phyloP scores from a whole-genome alignment of 2,888 invertebrate genomes.

The Archips xylosteana region DNA sequence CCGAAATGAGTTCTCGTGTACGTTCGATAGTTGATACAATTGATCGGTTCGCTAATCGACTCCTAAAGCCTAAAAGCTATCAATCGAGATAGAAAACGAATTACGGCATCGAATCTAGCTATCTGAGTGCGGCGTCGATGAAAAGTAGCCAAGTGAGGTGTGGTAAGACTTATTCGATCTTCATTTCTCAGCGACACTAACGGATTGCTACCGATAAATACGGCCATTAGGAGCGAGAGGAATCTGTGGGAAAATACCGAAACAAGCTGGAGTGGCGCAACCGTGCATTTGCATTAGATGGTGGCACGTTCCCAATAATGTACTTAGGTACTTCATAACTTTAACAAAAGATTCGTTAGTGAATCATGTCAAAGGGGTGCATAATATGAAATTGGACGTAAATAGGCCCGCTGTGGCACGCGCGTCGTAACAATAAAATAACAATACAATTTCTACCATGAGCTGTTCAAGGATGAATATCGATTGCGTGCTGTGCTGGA shows the following conservation, averaged over 20 bases:
- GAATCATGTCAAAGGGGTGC: slow-evolving; percentile 34
- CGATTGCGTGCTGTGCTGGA: slow-evolving; percentile 66
- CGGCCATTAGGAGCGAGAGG: slow-evolving; percentile 29
- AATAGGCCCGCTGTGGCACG: slow-evolving; percentile 53
- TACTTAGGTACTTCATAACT: slow-evolving; percentile 1
- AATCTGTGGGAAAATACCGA: slow-evolving; percentile 30
- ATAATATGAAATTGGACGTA: slow-evolving; percentile 25
- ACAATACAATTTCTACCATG: slow-evolving; percentile 67
- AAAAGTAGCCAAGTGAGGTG: slow-evolving; percentile 31
- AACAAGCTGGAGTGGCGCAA: slow-evolving; percentile 31
- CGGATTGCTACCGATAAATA: slow-evolving; percentile 38
- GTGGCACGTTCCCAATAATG: slow-evolving; percentile 3
- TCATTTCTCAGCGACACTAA: slow-evolving; percentile 38
- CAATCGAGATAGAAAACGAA: slow-evolving; percentile 22
- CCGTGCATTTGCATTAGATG: slow-evolving; percentile 3
- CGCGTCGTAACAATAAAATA: slow-evolving; percentile 51
- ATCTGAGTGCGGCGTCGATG: slow-evolving; percentile 11
- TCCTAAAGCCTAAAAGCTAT: slow-evolving; percentile 28
- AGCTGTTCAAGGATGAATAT: slow-evolving; percentile 77
- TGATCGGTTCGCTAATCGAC: slow-evolving; percentile 26
- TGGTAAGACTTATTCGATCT: slow-evolving; percentile 33
- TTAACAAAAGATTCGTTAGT: slow-evolving; percentile 18
- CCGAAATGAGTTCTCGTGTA: slow-evolving; percentile 17
- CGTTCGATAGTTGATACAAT: slow-evolving; percentile 2
- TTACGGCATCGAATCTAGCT: slow-evolving; percentile 16